Conservation (phyloP, 1,140 invertebrate species). For the Parapsyche elsis region DNA sequence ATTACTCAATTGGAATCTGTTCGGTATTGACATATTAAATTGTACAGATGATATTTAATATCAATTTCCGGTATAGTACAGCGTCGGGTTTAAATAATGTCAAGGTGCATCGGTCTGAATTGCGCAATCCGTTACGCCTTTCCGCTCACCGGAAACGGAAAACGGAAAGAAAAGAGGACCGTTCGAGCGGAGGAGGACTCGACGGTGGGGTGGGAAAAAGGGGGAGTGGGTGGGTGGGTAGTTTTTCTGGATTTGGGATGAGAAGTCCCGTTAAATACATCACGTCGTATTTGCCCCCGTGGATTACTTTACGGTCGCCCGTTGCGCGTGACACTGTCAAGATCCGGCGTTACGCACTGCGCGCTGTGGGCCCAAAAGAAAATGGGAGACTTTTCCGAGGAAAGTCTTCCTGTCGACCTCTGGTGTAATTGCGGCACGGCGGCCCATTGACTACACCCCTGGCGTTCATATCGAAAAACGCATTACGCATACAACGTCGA, state of each 20-base stretch:
- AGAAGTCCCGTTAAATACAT: constrained; percentile 9
- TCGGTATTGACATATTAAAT: too few species aligned
- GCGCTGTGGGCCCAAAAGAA: too few species aligned
- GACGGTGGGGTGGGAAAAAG: background rate
- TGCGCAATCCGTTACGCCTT: background rate
- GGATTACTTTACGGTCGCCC: background rate
- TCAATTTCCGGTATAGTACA: too few species aligned
- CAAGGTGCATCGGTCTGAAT: background rate
- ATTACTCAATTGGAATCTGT: too few species aligned
- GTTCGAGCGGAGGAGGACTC: background rate
- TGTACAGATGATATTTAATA: too few species aligned
- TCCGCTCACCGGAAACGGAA: background rate
- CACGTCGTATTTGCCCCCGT: constrained; percentile 4
- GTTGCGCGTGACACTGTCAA: too few species aligned
- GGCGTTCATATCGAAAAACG: too few species aligned
- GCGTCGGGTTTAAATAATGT: background rate
- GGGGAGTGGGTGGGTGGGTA: background rate
- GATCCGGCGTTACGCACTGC: too few species aligned
- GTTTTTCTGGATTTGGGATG: background rate
- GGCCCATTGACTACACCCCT: too few species aligned
- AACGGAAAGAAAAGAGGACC: background rate
- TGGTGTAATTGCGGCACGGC: background rate
- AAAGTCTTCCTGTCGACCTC: too few species aligned
- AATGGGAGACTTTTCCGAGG: too few species aligned
- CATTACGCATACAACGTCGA: too few species aligned